A percentile compares a stretch with the other conserved stretches of the same genome.
Evolutionary conservation across 2,888 invertebrate genomes (phyloP).

Genomic region (Dolomedes plantarius): DNA sequence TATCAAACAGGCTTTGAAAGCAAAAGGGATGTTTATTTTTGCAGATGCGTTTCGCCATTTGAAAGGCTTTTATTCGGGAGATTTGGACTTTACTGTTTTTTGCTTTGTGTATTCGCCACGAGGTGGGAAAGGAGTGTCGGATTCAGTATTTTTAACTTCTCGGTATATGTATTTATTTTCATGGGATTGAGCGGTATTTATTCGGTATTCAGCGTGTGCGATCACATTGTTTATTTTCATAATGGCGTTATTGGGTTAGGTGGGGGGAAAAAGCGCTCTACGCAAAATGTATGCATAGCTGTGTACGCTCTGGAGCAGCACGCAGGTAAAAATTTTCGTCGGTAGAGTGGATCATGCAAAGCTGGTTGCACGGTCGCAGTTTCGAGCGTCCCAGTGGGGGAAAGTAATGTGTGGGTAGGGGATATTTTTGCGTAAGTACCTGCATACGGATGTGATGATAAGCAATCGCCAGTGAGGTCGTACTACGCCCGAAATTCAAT

Average conservation of each 20-base stretch:
- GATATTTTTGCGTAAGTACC: too few species aligned
- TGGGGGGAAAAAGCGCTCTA: neutral
- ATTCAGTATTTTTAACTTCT: conserved; percentile 2
- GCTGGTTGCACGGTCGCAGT: too few species aligned
- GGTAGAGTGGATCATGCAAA: too few species aligned
- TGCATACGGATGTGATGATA: too few species aligned
- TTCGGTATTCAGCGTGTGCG: neutral
- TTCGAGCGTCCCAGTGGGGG: too few species aligned
- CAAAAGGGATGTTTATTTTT: conserved; percentile 63
- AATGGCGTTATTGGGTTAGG: neutral
- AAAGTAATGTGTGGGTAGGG: too few species aligned
- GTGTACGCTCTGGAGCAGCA: too few species aligned
- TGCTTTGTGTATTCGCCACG: neutral
- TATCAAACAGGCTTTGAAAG: conserved; percentile 65
- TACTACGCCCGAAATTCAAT: too few species aligned
- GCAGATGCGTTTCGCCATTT: conserved; percentile 60
- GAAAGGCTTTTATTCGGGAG: conserved; percentile 47
- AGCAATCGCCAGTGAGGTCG: too few species aligned
- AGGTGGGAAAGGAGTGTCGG: neutral
- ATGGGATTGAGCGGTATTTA: neutral
- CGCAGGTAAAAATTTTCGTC: too few species aligned
- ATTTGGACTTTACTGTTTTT: conserved; percentile 31
- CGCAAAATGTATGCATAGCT: too few species aligned
- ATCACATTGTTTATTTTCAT: conserved; percentile 6
- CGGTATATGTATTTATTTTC: conserved; percentile 10